These are phyloP conservation scores for Sturnira hondurensis DNA, from an alignment of 2,113 vertebrate species.

Conservation along the genomic window DNA sequence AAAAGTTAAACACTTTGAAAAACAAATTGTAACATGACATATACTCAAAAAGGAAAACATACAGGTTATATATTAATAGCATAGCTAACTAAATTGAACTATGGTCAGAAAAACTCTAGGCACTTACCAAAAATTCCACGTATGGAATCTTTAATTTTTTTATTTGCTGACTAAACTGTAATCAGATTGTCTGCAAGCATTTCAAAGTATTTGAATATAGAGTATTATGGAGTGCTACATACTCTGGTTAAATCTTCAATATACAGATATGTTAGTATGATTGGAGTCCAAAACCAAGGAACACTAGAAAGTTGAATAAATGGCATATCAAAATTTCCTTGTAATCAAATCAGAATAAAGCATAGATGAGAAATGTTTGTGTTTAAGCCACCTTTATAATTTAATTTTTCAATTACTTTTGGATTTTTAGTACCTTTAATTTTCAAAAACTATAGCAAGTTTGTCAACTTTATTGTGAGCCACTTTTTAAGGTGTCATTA, in stretches of 20 bases:
- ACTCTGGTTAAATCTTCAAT: neutral
- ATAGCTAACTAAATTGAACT: neutral
- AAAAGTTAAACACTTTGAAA: constrained; percentile 33
- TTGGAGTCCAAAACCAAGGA: neutral
- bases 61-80: neutral
- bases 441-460: constrained; percentile 46
- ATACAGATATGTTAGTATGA: neutral
- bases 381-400: neutral
- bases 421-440: constrained; percentile 19
- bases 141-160: constrained; percentile 15
- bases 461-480: neutral
- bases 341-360: constrained; percentile 1
- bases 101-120: constrained; percentile 2
- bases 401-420: constrained; percentile 51
- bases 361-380: constrained; percentile 26
- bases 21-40: neutral
- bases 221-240: neutral
- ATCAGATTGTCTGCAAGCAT: neutral
- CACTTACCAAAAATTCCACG: neutral
- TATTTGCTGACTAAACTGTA: neutral
- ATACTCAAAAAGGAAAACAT: neutral
- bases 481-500: constrained; percentile 20
- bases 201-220: neutral
- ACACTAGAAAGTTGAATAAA: constrained; percentile 16
- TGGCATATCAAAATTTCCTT: constrained; percentile 10